Evolutionary conservation across 1,140 invertebrate species (phyloP).

Genomic region (Lanistes nyassanus): DNA sequence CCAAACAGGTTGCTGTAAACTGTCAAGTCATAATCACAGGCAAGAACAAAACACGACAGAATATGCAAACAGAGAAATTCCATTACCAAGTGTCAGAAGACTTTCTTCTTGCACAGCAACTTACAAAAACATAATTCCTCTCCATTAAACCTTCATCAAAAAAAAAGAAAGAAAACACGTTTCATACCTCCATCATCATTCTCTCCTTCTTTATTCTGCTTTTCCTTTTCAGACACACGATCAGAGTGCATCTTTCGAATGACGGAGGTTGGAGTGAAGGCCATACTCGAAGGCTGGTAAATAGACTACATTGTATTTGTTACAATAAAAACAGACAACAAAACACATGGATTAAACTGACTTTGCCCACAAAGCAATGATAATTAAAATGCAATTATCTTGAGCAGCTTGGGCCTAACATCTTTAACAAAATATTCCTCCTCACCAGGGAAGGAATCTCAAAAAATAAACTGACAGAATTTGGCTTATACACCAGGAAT

Average conservation of each 20-base stretch:
- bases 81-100: too few relatives aligned
- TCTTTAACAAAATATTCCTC: too few relatives aligned
- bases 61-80: not conserved
- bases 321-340: not conserved
- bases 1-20: too few relatives aligned
- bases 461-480: too few relatives aligned
- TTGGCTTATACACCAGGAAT: too few relatives aligned
- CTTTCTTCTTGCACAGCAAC: too few relatives aligned
- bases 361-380: not conserved
- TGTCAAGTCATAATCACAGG: too few relatives aligned
- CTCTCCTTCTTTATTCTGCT: conserved; percentile 34
- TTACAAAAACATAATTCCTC: too few relatives aligned
- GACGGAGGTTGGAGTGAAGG: conserved; percentile 90
- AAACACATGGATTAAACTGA: not conserved
- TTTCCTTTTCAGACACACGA: conserved; percentile 58
- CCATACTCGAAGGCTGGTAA: conserved; percentile 24
- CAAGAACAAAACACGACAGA: not conserved
- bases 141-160: too few relatives aligned
- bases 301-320: conserved; percentile 20
- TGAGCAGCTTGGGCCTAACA: not conserved
- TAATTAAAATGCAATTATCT: not conserved
- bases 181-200: conserved; percentile 13
- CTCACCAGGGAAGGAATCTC: too few relatives aligned
- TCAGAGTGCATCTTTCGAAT: conserved; percentile 93
- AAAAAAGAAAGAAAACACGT: not conserved